These are phyloP conservation scores for Thamnophis sirtalis DNA, from an alignment of 2,113 vertebrate species.

Conservation along the genomic window DNA sequence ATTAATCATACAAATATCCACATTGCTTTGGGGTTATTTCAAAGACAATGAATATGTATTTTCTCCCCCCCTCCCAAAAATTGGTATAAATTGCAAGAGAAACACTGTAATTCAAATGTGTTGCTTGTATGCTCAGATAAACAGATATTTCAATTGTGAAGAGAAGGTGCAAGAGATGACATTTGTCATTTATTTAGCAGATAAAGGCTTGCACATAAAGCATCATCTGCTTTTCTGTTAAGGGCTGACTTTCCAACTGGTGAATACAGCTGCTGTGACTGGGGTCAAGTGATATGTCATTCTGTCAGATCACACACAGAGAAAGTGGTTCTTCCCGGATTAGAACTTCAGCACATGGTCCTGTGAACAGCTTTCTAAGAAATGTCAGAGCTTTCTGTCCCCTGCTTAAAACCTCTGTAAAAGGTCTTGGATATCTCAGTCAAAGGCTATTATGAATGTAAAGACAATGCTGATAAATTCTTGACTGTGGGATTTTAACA, in stretches of 20 bases:
- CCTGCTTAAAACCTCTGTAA: constrained; percentile 59
- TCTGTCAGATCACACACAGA: constrained; percentile 66
- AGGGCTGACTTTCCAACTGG: constrained; percentile 26
- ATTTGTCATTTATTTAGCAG: background rate
- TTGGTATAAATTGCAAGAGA: background rate
- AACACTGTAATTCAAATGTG: background rate
- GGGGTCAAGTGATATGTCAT: constrained; percentile 69
- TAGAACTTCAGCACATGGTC: constrained; percentile 53
- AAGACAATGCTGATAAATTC: constrained; percentile 55
- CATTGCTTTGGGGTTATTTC: fast-evolving
- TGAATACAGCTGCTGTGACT: constrained; percentile 49
- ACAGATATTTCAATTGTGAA: background rate
- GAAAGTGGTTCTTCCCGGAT: constrained; percentile 63
- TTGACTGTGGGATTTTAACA: constrained; percentile 22
- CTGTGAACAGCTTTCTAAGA: constrained; percentile 63
- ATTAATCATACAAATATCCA: background rate
- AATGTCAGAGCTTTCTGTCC: constrained; percentile 49
- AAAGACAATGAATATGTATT: fast-evolving
- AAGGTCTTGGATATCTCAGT: constrained; percentile 61
- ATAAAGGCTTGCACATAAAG: constrained; percentile 4
- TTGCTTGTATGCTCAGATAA: background rate
- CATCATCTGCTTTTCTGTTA: background rate
- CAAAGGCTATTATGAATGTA: constrained; percentile 65
- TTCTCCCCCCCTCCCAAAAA: fast-evolving
- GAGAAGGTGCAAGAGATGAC: background rate